Base-by-base conservation (phyloP, 2,797 vertebrate genomes). In the Phataginus tetradactyla region DNA sequence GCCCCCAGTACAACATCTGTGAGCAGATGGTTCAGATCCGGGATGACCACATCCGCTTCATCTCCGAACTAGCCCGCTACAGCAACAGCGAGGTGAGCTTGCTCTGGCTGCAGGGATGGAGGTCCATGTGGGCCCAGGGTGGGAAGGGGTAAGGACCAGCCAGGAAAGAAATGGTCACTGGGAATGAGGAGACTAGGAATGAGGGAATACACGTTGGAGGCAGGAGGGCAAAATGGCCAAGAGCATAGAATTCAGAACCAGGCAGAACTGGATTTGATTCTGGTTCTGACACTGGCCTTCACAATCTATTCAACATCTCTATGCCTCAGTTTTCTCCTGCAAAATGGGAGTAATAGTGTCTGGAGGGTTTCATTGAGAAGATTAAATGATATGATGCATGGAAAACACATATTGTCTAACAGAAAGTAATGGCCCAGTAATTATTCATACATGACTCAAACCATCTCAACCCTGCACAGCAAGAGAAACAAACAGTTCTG, bases 11-110 rank as follows among this genome's bases (percentile, higher is more conserved):
- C 98, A 99, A 99, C 98, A 99, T 99, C 97, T 99, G 99, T 10
- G 99, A 99, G 98, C 99, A 99, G 99, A 99, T 99, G 99, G 99
- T 99, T 74, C 99, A 99, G 99, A 99, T 99, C 98, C 99, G 99
- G 53, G 99, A 99, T 0, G 99, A 99, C 98, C 99, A 99, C 98
- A 99, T 99, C 98, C 99, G 99, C 84, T 99, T 99, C 98, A 99
- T 99, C 98, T 99, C 99, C 0, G 99, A 99, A 98, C 99, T 99
- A 2, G 99, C 99, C 6, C 99, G 99, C 98, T 99, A 99, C 98
- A 99, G 99, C 99, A 99, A 99, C 98, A 99, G 99, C 0, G 99
- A 99, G 99, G 99, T 99, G 96, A 98, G 98, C 64, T 12, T 0
- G 1, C 11, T 1, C 29, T 1, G 20, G 63, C 72, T 27, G 27